Evolutionary conservation across 2,113 vertebrate species (phyloP).

Genomic region (Cervus canadensis): DNA sequence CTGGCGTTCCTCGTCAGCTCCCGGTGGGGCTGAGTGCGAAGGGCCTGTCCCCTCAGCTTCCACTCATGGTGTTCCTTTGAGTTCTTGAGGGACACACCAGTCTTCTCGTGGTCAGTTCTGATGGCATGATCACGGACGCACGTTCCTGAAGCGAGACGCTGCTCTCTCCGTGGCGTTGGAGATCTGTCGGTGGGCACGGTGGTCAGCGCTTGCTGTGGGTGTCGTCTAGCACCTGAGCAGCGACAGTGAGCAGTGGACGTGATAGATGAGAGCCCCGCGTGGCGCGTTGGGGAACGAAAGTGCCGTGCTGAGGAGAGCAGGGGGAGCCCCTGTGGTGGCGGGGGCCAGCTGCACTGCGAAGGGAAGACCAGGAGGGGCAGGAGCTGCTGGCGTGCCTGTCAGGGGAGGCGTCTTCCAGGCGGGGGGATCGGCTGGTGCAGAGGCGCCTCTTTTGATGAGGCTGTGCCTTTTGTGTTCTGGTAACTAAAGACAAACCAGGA

Average conservation of each 20-base stretch:
- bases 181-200: neutral
- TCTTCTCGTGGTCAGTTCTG: neutral
- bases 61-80: neutral
- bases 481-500: neutral
- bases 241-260: accelerated
- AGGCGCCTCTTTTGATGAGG: neutral
- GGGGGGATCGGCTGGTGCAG: neutral
- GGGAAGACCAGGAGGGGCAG: neutral
- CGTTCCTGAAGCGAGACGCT: no score
- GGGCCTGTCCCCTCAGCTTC: no score
- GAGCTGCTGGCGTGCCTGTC: accelerated
- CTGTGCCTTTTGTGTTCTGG: no score
- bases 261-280: neutral
- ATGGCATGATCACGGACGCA: neutral
- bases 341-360: neutral
- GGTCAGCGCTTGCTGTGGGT: neutral
- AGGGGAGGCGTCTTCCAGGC: neutral
- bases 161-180: neutral
- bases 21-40: no score
- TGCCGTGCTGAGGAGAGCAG: neutral
- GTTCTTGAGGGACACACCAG: neutral
- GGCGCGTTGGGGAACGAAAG: no score
- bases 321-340: accelerated
- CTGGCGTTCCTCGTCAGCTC: accelerated
- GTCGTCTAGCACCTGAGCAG: no score